A percentile compares a stretch with the other conserved stretches of the same genome.
Conservation (phyloP, 2,113 vertebrate species). For the Elachura formosa region DNA sequence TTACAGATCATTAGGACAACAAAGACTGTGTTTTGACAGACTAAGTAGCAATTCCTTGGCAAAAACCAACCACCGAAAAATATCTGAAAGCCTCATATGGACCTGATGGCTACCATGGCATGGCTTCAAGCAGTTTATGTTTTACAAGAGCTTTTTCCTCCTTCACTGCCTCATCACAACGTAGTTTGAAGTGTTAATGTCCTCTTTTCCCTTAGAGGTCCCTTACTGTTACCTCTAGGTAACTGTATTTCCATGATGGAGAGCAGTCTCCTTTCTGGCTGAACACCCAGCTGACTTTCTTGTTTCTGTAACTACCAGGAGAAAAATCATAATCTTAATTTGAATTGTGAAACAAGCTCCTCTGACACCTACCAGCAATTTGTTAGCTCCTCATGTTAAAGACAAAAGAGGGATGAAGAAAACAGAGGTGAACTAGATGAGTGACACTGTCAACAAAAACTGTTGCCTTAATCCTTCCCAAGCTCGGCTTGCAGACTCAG, state of each 20-base stretch:
- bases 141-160: not conserved
- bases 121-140: not conserved
- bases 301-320: not conserved
- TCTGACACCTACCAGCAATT: not conserved
- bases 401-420: not conserved
- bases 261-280: not conserved
- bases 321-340: not conserved
- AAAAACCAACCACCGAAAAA: not conserved
- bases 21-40: not conserved
- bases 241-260: not conserved
- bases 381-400: not conserved
- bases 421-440: not conserved
- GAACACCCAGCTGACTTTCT: not conserved
- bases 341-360: not conserved
- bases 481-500: conserved; percentile 34
- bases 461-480: conserved; percentile 45
- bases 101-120: not conserved
- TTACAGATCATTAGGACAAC: not conserved
- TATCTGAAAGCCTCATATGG: not conserved
- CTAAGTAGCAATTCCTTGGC: not conserved
- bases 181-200: not conserved
- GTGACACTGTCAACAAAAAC: not conserved
- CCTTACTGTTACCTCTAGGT: not conserved
- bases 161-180: not conserved
- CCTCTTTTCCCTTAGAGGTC: not conserved